phyloP scores from a whole-genome alignment of 2,797 vertebrate species.

The Fundulus diaphanus region DNA sequence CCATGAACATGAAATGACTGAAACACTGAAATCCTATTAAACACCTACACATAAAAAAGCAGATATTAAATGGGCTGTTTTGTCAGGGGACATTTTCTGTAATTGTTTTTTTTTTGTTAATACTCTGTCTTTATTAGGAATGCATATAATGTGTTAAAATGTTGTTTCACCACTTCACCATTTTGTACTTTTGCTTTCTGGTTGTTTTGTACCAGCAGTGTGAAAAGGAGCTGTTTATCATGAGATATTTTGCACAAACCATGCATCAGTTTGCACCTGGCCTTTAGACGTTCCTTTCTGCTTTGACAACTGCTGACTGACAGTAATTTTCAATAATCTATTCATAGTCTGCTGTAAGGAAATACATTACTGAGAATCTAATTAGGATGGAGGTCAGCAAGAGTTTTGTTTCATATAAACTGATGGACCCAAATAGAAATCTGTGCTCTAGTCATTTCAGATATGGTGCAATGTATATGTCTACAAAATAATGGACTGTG shows the following conservation, averaged over 20 bases:
- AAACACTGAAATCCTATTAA: neutral
- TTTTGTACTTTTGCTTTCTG: neutral
- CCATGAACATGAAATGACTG: neutral
- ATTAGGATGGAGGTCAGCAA: neutral
- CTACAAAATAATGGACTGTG: neutral
- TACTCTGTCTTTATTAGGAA: neutral
- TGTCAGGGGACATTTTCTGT: neutral
- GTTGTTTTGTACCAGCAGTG: neutral
- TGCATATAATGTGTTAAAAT: neutral
- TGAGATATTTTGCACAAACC: neutral
- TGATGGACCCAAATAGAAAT: neutral
- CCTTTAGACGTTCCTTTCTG: neutral
- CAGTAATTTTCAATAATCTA: neutral
- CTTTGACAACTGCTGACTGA: neutral
- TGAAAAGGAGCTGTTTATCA: neutral
- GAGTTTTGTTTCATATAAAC: neutral
- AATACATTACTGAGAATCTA: neutral
- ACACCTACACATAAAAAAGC: neutral
- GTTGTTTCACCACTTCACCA: neutral
- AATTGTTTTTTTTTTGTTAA: neutral
- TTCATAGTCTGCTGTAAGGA: neutral
- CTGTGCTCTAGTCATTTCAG: neutral
- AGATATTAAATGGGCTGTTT: neutral
- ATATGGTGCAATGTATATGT: neutral
- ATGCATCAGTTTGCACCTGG: neutral